Conservation (phyloP, 2,113 vertebrate genomes). For the Clinocottus analis region DNA sequence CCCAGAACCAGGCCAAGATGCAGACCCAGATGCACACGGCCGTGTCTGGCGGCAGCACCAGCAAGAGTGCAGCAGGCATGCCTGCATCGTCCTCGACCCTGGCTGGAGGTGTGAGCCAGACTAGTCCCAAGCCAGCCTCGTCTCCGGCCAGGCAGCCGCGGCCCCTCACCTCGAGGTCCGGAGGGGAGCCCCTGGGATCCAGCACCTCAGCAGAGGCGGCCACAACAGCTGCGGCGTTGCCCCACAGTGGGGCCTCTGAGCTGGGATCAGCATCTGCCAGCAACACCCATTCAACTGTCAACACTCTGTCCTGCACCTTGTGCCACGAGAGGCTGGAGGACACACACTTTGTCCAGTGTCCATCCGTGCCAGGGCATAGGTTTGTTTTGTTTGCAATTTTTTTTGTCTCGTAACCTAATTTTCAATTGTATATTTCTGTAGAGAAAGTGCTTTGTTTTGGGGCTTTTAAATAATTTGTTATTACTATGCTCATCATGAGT, state of each 20-base stretch:
- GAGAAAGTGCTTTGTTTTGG: background rate
- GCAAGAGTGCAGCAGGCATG: slow-evolving; percentile 66
- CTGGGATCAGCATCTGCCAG: slow-evolving; percentile 70
- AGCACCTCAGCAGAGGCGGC: slow-evolving; percentile 68
- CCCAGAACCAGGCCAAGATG: slow-evolving; percentile 80
- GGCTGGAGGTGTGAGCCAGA: slow-evolving; percentile 76
- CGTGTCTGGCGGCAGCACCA: slow-evolving; percentile 74
- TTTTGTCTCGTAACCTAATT: background rate
- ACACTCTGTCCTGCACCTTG: slow-evolving; percentile 89
- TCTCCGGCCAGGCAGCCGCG: slow-evolving; percentile 84
- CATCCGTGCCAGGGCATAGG: slow-evolving; percentile 88
- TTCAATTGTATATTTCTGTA: background rate
- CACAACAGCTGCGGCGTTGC: slow-evolving; percentile 71
- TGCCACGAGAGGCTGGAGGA: slow-evolving; percentile 90
- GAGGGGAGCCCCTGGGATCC: slow-evolving; percentile 82
- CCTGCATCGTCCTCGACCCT: slow-evolving; percentile 75
- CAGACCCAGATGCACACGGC: slow-evolving; percentile 81
- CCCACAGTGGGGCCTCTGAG: slow-evolving; percentile 78
- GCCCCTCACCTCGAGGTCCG: slow-evolving; percentile 82
- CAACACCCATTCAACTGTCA: slow-evolving; percentile 73
- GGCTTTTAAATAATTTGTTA: background rate
- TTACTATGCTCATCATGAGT: background rate
- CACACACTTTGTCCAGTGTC: slow-evolving; percentile 91
- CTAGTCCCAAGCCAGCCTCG: slow-evolving; percentile 85
- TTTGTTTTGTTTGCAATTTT: slow-evolving; percentile 33